Conservation (phyloP, 2,888 invertebrate genomes). For the Standfussiana lucernea region DNA sequence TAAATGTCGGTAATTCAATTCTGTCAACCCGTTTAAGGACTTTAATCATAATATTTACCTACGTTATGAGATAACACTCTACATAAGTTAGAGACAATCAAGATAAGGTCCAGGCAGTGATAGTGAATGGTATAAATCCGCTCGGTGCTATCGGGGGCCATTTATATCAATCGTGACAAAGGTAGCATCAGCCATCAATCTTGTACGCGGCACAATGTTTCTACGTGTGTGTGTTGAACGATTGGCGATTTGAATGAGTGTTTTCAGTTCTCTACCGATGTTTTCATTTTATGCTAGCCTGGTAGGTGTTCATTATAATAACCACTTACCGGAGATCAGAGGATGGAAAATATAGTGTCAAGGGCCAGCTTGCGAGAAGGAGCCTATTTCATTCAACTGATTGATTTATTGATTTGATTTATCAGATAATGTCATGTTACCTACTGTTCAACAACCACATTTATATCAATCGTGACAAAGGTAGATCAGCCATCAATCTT, state of each 20-base stretch:
- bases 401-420: too few relatives aligned
- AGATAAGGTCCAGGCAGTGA: slow-evolving; percentile 29
- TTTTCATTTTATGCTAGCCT: neutral
- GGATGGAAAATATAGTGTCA: neutral
- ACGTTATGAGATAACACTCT: neutral
- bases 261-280: neutral
- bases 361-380: too few relatives aligned
- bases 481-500: too few relatives aligned
- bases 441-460: too few relatives aligned
- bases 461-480: too few relatives aligned
- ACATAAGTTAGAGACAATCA: slow-evolving; percentile 8
- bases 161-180: slow-evolving; percentile 61
- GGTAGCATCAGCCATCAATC: slow-evolving; percentile 52
- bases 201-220: slow-evolving; percentile 20
- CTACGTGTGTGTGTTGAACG: slow-evolving; percentile 14
- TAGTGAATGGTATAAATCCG: slow-evolving; percentile 38
- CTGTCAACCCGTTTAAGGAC: neutral
- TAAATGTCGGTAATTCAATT: neutral
- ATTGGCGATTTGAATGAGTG: slow-evolving; percentile 16
- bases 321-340: neutral
- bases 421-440: too few relatives aligned
- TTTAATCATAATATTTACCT: neutral
- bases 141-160: slow-evolving; percentile 38
- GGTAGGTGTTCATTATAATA: neutral
- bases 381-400: too few relatives aligned